Percentiles rank a stretch among this genome's conserved stretches.
Evolutionary conservation across 2,888 invertebrate species (phyloP).

Genomic region (Hemistola chrysoprasaria): DNA sequence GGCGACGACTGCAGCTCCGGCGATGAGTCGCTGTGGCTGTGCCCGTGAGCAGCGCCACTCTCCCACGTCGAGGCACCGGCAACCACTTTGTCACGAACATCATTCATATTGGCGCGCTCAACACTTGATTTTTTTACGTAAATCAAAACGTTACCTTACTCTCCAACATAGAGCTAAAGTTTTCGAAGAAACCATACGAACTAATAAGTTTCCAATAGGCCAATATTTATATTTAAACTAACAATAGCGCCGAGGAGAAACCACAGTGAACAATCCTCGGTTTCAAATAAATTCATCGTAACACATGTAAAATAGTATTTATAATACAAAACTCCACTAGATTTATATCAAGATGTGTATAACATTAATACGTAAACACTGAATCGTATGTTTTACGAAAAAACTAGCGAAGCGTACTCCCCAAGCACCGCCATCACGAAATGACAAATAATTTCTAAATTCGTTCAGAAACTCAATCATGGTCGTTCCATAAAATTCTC

Average conservation of each 20-base stretch:
- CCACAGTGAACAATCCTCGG: slow-evolving; percentile 38
- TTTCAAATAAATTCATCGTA: slow-evolving; percentile 45
- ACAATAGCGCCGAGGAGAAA: slow-evolving; percentile 64
- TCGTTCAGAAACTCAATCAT: slow-evolving; percentile 3
- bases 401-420: slow-evolving; percentile 62
- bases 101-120: slow-evolving; percentile 67
- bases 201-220: slow-evolving; percentile 60
- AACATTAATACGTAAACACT: slow-evolving; percentile 51
- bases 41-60: slow-evolving; percentile 47
- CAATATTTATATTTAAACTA: slow-evolving; percentile 54
- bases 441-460: slow-evolving; percentile 45
- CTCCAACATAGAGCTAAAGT: slow-evolving; percentile 11
- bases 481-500: too few species aligned
- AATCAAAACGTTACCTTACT: slow-evolving; percentile 15
- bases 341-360: slow-evolving; percentile 34
- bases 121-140: slow-evolving; percentile 18
- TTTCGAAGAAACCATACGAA: slow-evolving; percentile 20
- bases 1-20: slow-evolving; percentile 73
- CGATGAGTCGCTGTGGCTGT: slow-evolving; percentile 57
- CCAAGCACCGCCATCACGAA: slow-evolving; percentile 76
- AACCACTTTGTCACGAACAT: slow-evolving; percentile 78
- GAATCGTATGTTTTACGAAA: slow-evolving; percentile 56
- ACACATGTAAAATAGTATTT: slow-evolving; percentile 31
- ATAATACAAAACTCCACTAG: slow-evolving; percentile 25
- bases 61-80: slow-evolving; percentile 76